Base-by-base conservation (phyloP, 2,797 vertebrate species). In the Coracias cyanogaster region DNA sequence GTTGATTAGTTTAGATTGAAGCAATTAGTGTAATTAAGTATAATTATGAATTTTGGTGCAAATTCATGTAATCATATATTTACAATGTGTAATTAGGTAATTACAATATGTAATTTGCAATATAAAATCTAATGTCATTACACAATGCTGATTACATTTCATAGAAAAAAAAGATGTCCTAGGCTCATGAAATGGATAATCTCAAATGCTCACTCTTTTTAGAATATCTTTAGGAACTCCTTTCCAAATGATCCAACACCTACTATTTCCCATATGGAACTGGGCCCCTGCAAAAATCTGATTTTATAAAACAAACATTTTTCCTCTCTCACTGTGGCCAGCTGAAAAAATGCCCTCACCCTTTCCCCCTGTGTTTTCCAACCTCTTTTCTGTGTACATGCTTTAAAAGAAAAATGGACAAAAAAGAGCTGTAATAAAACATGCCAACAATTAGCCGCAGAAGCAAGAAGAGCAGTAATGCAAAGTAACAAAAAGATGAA, bases 51-150 rank as follows among this genome's bases (percentile, higher is more conserved):
- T 98, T 96, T 96, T 96, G 91, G 91, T 96, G 29, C 41, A 96
- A 97, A 97, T 97, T 93, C 86, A 21, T 96, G 81, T 96, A 97
- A 98, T 97, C 91, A 94, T 86, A 89, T 95, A 96, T 97, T 97
- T 98, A 97, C 93, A 96, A 97, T 96, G 83, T 95, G 57, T 94
- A 98, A 98, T 98, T 98, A 96, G 95, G 86, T 97, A 97, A 98
- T 97, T 95, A 91, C 41, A 94, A 95, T 96, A 91, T 94, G 66
- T 84, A 97, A 98, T 98, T 98, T 97, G 89, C 96, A 89, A 71
- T 94, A 96, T 82, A 94, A 96, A 97, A 96, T 94, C 60, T 71
- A 95, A 84, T 74, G 48, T 70, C 78, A 77, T 95, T 95, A 92
- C 81, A 93, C 84, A 96, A 92, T 86, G 78, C 60, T 96, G 94